These are phyloP conservation scores for Pipistrellus pipistrellus DNA, from an alignment of 2,797 vertebrate species.

Conservation along the genomic window DNA sequence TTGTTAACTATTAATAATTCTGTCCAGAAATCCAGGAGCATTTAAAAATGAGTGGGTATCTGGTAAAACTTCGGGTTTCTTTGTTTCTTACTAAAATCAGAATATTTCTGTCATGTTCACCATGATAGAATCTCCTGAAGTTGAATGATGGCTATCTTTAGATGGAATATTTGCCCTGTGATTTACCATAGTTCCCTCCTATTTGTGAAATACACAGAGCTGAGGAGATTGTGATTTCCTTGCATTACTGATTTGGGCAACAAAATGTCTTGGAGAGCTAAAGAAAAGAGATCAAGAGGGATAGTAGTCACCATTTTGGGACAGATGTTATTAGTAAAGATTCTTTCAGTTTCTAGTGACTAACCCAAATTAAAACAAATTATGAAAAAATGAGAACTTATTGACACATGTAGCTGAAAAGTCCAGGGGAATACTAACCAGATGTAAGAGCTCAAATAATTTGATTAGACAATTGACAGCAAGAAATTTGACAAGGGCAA, in stretches of 20 bases:
- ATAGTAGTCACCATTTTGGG: background rate
- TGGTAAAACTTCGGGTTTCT: background rate
- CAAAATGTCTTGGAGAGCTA: background rate
- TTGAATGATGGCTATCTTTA: background rate
- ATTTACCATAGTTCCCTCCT: background rate
- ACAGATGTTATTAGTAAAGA: background rate
- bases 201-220: background rate
- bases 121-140: background rate
- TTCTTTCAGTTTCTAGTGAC: background rate
- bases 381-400: background rate
- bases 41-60: background rate
- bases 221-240: background rate
- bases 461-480: background rate
- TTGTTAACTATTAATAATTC: background rate
- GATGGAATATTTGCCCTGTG: background rate
- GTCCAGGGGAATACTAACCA: background rate
- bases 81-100: background rate
- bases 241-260: background rate
- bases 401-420: background rate
- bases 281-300: background rate
- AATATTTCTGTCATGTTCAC: background rate
- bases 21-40: background rate
- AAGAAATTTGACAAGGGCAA: background rate
- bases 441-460: background rate
- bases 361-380: background rate